These are phyloP conservation scores for Escarpia spicata DNA, from an alignment of 2,888 invertebrate species.

Conservation along the genomic window DNA sequence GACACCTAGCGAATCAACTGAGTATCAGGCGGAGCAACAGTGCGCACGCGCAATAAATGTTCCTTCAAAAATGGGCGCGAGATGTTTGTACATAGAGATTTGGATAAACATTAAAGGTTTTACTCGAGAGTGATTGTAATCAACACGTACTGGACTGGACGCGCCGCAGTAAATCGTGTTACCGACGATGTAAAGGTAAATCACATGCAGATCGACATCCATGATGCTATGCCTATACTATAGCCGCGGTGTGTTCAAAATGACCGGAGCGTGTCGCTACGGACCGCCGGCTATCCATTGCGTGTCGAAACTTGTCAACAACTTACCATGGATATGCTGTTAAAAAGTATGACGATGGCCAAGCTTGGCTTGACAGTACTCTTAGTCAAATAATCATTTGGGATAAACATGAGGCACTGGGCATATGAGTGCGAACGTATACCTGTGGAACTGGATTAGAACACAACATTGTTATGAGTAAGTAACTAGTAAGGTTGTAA, in stretches of 20 bases:
- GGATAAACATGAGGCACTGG: background rate
- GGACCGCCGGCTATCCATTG: background rate
- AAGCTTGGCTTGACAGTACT: background rate
- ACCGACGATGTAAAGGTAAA: background rate
- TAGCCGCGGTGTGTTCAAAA: background rate
- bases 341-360: background rate
- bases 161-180: background rate
- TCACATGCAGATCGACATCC: background rate
- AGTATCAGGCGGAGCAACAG: background rate
- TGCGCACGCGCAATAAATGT: conserved; percentile 9
- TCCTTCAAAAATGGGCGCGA: conserved; percentile 7
- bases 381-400: background rate
- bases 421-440: background rate
- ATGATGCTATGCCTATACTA: background rate
- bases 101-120: background rate
- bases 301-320: conserved; percentile 16
- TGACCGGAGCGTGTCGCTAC: background rate
- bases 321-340: conserved; percentile 12
- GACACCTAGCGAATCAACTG: background rate
- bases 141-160: background rate
- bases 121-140: background rate
- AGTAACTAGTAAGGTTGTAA: background rate
- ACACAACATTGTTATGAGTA: background rate
- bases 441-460: background rate
- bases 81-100: conserved; percentile 4